Base-by-base conservation (phyloP, 2,113 vertebrate species). In the Festucalex cinctus region DNA sequence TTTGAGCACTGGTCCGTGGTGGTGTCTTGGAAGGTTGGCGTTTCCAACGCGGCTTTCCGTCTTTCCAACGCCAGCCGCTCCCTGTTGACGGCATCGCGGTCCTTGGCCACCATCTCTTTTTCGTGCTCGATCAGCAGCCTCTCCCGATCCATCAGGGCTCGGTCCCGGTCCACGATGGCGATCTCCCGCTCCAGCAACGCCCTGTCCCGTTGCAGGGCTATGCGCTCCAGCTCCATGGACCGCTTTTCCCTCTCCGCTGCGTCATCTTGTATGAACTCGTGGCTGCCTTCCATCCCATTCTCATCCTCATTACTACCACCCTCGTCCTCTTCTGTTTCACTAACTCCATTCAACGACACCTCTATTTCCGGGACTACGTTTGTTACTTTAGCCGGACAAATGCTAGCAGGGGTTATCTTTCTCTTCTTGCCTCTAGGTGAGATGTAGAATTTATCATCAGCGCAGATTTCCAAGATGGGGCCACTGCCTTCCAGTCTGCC, bases 111-210 rank as follows among this genome's bases (percentile, higher is more conserved):
- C 63, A 76, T 63, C 3, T 63, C 67, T 58, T 66, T 83, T 71
- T 90, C 88, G 68, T 78, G 73, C 66, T 90, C 88, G 61, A 92
- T n/a, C 22, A 62, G 71, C 0, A 76, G 85, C 59, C 73, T 71
- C 75, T 91, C 90, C 10, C 90, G 77, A 69, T 91, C 88, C 75
- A 90, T 77, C 5, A 78, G 67, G 1, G 84, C 88, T 46, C 86
- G 75, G 35, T 90, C 90, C 56, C 89, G 69, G 35, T 89, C 89
- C 76, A 91, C 46, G 2, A 78, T 44, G 1, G 84, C 84, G 0
- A 77, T 59, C 51, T 91, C 90, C 41, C 87, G 65, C 3, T 88
- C 86, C 67, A 91, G 66, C 39, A 73, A 77, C 0, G 77, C 85
- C 57, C 79, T 66, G 65, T 90, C 87, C 49, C 85, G 81, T 39